Base-by-base conservation (phyloP, 2,113 vertebrate species). In the Circaetus cinerascens region DNA sequence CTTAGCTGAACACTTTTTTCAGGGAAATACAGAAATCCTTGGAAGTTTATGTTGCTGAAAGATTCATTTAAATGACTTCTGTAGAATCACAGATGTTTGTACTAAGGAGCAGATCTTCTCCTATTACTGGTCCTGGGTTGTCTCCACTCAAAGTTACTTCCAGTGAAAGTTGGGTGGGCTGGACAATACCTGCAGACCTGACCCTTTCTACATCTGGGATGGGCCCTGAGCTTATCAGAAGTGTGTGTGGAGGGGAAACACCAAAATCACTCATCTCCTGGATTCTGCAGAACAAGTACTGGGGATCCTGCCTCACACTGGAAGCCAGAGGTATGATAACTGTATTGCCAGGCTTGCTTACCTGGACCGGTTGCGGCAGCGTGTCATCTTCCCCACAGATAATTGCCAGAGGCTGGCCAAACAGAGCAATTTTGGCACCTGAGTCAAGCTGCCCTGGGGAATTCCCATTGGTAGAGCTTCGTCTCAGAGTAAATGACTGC, bases 311-410 rank as follows among this genome's bases (percentile, higher is more conserved):
- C 68, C 73, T 75, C 64, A 43, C 30, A 3, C 7, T 75, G 34
- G 51, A 41, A 85, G 21, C 21, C 66, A 63, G 77, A 86, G 56
- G 30, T 88, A 55, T n/a, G 38, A 13, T 26, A 53, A 46, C 0
- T 1, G 19, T 53, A 91, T 3, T 1, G 3, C 30, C 11, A 13
- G 22, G 12, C 17, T 29, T 50, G 12, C 98, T 93, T 98, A 99
- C 99, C 96, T 98, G 97, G 68, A 99, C 96, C 25, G 99, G 98
- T 46, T 98, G 98, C 27, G 99, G 99, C n/a, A 99, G 98, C 0
- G 93, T 98, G 75, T 97, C 80, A 1, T 98, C 96, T 30, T 98
- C 98, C 3, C 97, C 96, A 55, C 99, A 99, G 88, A 99, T 97
- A 27, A 97, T 83, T 63, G 98, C 94, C 77, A 99, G 98, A 38